Conservation (phyloP, 2,888 invertebrate genomes). For the Junonia oenone region DNA sequence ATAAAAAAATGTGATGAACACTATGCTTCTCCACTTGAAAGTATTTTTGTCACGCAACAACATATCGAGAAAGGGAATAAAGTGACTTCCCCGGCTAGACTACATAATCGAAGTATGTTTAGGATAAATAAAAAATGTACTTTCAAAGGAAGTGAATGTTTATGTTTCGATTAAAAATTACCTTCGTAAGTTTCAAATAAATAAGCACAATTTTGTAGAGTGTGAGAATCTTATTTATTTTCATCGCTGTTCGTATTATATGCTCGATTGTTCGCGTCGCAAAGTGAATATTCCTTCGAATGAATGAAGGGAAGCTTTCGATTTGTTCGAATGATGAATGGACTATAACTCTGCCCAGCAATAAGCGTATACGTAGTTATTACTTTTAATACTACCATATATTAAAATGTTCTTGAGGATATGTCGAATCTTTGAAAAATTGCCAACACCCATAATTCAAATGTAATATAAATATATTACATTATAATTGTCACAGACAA, state of each 20-base stretch:
- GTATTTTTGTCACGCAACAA: too few relatives aligned
- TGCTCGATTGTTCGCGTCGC: constrained; percentile 58
- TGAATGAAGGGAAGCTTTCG: constrained; percentile 64
- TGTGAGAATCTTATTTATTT: constrained; percentile 60
- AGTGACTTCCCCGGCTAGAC: too few relatives aligned
- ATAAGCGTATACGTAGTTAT: constrained; percentile 34
- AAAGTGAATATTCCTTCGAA: constrained; percentile 51
- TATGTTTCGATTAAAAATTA: too few relatives aligned
- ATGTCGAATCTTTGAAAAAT: background rate
- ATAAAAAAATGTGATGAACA: too few relatives aligned
- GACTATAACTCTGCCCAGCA: constrained; percentile 56
- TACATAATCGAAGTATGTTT: background rate
- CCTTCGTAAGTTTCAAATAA: too few relatives aligned
- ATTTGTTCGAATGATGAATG: constrained; percentile 62
- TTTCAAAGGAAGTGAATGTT: too few relatives aligned
- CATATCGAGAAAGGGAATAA: too few relatives aligned
- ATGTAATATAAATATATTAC: background rate
- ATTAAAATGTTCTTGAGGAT: background rate
- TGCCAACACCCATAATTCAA: background rate
- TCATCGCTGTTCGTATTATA: constrained; percentile 52
- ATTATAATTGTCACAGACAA: background rate
- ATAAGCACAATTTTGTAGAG: background rate
- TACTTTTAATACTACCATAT: constrained; percentile 19
- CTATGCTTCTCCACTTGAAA: too few relatives aligned
- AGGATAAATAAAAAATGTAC: too few relatives aligned